A percentile compares a stretch with the other conserved stretches of the same genome.
phyloP scores from a whole-genome alignment of 2,888 invertebrate genomes.

The Cheilosia urbana region DNA sequence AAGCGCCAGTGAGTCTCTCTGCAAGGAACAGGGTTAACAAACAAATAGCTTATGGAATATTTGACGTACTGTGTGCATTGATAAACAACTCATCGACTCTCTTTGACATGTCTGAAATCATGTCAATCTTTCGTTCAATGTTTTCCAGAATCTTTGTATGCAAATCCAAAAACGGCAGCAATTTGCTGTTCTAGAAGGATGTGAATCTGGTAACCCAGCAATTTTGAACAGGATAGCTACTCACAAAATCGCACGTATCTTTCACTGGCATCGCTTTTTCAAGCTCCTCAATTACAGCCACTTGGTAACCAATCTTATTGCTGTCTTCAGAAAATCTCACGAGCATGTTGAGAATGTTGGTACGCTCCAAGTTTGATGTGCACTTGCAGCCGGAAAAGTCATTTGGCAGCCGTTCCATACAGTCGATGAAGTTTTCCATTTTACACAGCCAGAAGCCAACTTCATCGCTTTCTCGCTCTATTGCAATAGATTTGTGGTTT shows the following conservation, averaged over 20 bases:
- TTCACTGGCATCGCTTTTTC: background rate
- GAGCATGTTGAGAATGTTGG: background rate
- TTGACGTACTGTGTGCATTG: slow-evolving; percentile 34
- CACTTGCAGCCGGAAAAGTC: slow-evolving; percentile 41
- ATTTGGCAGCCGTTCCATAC: background rate
- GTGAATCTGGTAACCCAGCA: background rate
- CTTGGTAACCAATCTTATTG: slow-evolving; percentile 15
- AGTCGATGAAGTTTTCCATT: slow-evolving; percentile 40
- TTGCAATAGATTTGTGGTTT: background rate
- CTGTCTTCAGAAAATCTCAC: slow-evolving; percentile 24
- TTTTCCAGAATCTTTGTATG: slow-evolving; percentile 38
- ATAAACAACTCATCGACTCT: slow-evolving; percentile 33
- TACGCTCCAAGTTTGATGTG: slow-evolving; percentile 29
- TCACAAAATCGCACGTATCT: slow-evolving; percentile 27
- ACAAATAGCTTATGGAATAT: background rate
- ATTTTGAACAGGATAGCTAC: background rate
- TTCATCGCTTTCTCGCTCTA: slow-evolving; percentile 26
- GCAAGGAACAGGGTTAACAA: background rate
- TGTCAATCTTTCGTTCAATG: slow-evolving; percentile 27
- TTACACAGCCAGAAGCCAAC: slow-evolving; percentile 9
- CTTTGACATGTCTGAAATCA: slow-evolving; percentile 16
- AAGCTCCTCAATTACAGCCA: slow-evolving; percentile 3
- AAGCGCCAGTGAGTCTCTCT: slow-evolving; percentile 30
- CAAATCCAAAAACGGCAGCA: slow-evolving; percentile 46
- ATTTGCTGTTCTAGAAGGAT: slow-evolving; percentile 14